A percentile compares a stretch with the other conserved stretches of the same genome.
Conservation (phyloP, 2,113 vertebrate genomes). For the Gila orcuttii region DNA sequence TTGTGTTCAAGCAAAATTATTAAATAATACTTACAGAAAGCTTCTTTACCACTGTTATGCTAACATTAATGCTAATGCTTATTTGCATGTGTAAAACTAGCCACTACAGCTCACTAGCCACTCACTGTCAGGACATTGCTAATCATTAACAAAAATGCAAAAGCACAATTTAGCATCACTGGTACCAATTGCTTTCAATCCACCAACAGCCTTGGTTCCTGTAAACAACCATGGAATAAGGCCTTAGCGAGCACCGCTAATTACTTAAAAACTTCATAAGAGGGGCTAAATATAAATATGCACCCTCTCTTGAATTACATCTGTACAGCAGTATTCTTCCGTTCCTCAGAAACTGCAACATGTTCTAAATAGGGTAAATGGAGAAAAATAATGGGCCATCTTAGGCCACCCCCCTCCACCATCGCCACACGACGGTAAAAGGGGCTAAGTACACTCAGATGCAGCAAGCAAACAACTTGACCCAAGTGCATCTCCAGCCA, state of each 20-base stretch:
- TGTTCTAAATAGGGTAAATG: constrained; percentile 35
- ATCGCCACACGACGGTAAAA: constrained; percentile 53
- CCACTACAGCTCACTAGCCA: not conserved
- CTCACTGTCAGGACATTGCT: not conserved
- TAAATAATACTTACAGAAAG: not conserved
- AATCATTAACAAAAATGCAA: not conserved
- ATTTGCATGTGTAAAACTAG: not conserved
- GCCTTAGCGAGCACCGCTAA: not conserved
- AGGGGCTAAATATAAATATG: constrained; percentile 48
- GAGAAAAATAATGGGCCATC: constrained; percentile 27
- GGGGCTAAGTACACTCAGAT: constrained; percentile 18
- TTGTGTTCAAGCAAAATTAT: not conserved
- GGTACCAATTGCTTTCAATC: not conserved
- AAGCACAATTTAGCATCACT: not conserved
- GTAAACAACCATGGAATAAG: not conserved
- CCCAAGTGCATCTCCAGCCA: constrained; percentile 13
- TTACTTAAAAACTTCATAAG: not conserved
- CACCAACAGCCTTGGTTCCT: not conserved
- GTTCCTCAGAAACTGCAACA: not conserved
- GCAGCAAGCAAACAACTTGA: constrained; percentile 58
- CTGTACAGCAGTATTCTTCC: not conserved
- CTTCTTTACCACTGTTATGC: not conserved
- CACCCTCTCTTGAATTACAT: constrained; percentile 38
- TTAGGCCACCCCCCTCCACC: not conserved
- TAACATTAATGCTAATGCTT: not conserved